Evolutionary conservation across 2,113 vertebrate genomes (phyloP).

Genomic region (Sitta europaea): DNA sequence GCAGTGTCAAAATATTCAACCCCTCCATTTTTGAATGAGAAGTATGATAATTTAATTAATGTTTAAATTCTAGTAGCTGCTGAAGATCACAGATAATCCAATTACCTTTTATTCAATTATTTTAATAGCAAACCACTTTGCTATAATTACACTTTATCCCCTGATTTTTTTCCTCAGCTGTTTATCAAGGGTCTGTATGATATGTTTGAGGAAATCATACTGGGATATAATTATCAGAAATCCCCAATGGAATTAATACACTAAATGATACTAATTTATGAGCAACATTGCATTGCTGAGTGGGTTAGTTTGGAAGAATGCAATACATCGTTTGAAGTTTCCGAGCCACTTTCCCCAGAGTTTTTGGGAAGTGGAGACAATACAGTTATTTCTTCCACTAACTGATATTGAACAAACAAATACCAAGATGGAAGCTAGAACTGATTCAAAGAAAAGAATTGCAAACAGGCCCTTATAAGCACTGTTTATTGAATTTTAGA

Average conservation of each 20-base stretch:
- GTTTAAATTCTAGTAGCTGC: constrained; percentile 61
- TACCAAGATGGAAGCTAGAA: neutral
- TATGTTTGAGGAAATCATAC: constrained; percentile 70
- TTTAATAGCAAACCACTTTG: constrained; percentile 71
- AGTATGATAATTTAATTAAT: constrained; percentile 75
- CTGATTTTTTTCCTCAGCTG: constrained; percentile 59
- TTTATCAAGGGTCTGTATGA: constrained; percentile 66
- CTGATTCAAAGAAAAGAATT: neutral
- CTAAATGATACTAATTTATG: constrained; percentile 52
- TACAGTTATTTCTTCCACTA: neutral
- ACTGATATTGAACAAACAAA: neutral
- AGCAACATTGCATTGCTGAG: neutral
- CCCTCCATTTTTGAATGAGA: constrained; percentile 45
- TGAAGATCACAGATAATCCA: constrained; percentile 72
- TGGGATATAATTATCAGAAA: constrained; percentile 62
- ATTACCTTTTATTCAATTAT: constrained; percentile 74
- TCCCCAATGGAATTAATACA: constrained; percentile 41
- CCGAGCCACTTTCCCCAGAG: neutral
- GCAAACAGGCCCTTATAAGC: neutral
- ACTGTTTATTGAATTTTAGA: neutral
- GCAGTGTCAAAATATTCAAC: constrained; percentile 53
- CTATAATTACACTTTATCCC: constrained; percentile 70
- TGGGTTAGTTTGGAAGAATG: neutral
- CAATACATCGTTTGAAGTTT: neutral
- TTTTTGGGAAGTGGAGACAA: neutral